A percentile compares a stretch with the other conserved stretches of the same genome.
Evolutionary conservation across 2,888 invertebrate species (phyloP).

Genomic region (Anoncus sp.): DNA sequence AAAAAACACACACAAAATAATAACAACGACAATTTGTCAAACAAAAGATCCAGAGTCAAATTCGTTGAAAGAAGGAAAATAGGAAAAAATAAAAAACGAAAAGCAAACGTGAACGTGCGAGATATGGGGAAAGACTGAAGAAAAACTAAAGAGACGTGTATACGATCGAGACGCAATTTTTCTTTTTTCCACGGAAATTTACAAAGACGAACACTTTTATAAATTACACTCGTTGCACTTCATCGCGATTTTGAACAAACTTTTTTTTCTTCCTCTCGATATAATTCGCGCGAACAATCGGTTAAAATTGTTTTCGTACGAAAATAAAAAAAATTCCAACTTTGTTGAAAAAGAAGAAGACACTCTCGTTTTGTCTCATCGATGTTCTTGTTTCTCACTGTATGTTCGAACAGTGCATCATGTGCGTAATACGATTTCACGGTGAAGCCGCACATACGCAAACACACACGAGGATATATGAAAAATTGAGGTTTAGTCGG

Average conservation of each 20-base stretch:
- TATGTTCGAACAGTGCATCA: conserved; percentile 14
- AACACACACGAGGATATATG: conserved; percentile 26
- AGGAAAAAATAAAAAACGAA: background rate
- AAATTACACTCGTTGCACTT: conserved; percentile 30
- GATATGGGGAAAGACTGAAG: too few relatives aligned
- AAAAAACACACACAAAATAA: conserved; percentile 3
- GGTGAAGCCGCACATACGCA: conserved; percentile 42
- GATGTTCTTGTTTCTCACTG: conserved; percentile 40
- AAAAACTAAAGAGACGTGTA: background rate
- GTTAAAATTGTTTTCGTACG: background rate
- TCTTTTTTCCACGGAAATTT: background rate
- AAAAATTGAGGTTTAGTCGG: conserved; percentile 38
- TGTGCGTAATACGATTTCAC: conserved; percentile 20
- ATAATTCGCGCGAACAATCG: background rate
- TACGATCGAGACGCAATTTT: conserved; percentile 2
- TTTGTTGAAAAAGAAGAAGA: background rate
- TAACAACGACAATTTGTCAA: conserved; percentile 17
- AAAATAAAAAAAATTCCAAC: background rate
- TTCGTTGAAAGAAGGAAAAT: conserved; percentile 15
- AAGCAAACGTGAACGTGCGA: background rate
- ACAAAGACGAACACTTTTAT: conserved; percentile 3
- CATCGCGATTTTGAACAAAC: background rate
- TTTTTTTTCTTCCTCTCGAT: too few relatives aligned
- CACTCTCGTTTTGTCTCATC: conserved; percentile 2
- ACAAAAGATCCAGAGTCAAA: background rate